Evolutionary conservation across 1,140 invertebrate species (phyloP).

Genomic region (Paraescarpia echinospica): DNA sequence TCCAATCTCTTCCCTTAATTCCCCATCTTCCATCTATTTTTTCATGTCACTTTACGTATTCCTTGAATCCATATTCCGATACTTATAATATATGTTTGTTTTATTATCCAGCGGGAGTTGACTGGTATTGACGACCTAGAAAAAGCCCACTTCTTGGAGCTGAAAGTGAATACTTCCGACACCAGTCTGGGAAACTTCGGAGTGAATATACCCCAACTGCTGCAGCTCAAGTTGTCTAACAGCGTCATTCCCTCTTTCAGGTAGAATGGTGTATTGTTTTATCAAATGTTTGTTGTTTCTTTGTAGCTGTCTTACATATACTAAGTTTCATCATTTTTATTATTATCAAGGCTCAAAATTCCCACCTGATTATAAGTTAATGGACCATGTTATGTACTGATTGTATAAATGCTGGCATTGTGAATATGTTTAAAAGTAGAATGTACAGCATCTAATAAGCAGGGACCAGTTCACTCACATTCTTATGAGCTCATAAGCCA

Average conservation of each 20-base stretch:
- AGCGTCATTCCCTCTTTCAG: conserved; percentile 46
- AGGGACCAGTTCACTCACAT: too few species aligned
- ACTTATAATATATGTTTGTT: conserved; percentile 10
- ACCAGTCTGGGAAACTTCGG: conserved; percentile 60
- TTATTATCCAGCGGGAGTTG: conserved; percentile 41
- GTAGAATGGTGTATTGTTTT: background rate
- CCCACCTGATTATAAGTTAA: too few species aligned
- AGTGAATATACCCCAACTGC: conserved; percentile 52
- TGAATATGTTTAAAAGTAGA: too few species aligned
- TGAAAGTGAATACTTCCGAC: conserved; percentile 57
- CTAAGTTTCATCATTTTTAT: too few species aligned
- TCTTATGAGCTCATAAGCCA: too few species aligned
- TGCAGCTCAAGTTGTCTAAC: conserved; percentile 55
- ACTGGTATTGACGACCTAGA: conserved; percentile 56
- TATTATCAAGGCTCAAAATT: too few species aligned
- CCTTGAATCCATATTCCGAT: too few species aligned
- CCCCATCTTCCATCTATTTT: too few species aligned
- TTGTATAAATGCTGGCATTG: too few species aligned
- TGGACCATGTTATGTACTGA: too few species aligned
- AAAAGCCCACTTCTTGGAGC: conserved; percentile 49
- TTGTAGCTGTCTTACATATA: background rate
- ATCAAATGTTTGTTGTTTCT: conserved; percentile 17
- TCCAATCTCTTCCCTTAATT: too few species aligned
- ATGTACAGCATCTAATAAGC: too few species aligned
- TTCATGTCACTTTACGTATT: background rate